Conservation (phyloP, 2,888 invertebrate species). For the Schrankia costaestrigalis region DNA sequence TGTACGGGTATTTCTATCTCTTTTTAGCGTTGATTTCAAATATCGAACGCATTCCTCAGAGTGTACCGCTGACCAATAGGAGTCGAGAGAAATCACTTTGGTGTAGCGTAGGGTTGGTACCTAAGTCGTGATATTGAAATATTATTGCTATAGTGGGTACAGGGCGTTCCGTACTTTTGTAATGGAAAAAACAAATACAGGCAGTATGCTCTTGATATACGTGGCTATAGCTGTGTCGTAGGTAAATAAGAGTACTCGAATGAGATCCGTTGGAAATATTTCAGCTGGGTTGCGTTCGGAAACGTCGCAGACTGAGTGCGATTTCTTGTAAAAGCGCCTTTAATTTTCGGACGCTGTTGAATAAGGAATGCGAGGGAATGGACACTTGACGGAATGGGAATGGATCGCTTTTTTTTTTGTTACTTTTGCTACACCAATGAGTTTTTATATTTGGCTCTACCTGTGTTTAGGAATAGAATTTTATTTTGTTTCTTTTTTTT, state of each 20-base stretch:
- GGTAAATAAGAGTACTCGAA: conserved; percentile 71
- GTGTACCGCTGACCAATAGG: conserved; percentile 52
- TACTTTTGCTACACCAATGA: conserved; percentile 22
- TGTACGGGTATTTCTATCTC: conserved; percentile 36
- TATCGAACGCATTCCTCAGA: conserved; percentile 50
- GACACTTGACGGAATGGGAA: conserved; percentile 42
- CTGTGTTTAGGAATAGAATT: background rate
- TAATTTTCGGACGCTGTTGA: conserved; percentile 71
- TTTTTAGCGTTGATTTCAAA: conserved; percentile 41
- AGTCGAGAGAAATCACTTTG: conserved; percentile 65
- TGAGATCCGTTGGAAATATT: conserved; percentile 60
- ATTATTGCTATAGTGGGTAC: conserved; percentile 63
- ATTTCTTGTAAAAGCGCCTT: conserved; percentile 72
- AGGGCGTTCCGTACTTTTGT: conserved; percentile 72
- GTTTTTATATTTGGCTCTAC: conserved; percentile 7
- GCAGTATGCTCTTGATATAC: conserved; percentile 41
- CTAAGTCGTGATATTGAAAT: conserved; percentile 69
- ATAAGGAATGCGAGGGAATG: conserved; percentile 68
- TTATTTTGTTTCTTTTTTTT: conserved; percentile 1
- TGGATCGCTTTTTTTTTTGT: conserved; percentile 23
- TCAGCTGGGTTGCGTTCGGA: conserved; percentile 47
- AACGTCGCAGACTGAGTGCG: conserved; percentile 64
- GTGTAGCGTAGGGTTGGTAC: conserved; percentile 55
- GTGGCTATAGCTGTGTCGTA: conserved; percentile 34
- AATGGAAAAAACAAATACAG: conserved; percentile 77